These are phyloP conservation scores for Glaucidium brasilianum DNA, from an alignment of 2,113 vertebrate species.

Conservation along the genomic window DNA sequence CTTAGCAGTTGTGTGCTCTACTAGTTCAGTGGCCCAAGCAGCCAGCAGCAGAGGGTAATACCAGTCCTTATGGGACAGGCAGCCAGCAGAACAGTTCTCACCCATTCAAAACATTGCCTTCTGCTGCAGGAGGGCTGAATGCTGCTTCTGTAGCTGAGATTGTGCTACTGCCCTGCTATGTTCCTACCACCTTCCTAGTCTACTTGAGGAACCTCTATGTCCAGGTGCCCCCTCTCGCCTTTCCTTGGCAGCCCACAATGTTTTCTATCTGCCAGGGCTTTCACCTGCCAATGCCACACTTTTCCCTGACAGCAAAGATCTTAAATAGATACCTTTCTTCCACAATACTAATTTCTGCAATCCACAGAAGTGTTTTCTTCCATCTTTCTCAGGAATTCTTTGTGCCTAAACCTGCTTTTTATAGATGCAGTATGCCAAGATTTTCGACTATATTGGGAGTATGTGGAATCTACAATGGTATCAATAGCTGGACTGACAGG, in stretches of 20 bases:
- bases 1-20: not conserved
- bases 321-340: not conserved
- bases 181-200: not conserved
- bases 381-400: not conserved
- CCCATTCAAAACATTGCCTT: not conserved
- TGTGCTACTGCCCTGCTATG: not conserved
- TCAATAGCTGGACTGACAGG: not conserved
- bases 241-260: not conserved
- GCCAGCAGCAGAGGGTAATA: not conserved
- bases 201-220: not conserved
- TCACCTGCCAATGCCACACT: accelerated
- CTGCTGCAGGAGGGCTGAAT: not conserved
- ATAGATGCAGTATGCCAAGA: not conserved
- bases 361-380: not conserved
- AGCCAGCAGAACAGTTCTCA: not conserved
- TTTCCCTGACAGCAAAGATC: not conserved
- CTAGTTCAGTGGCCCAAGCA: not conserved
- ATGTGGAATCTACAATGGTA: not conserved
- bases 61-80: not conserved
- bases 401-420: not conserved
- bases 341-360: not conserved
- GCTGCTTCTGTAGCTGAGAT: not conserved
- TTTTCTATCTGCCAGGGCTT: not conserved
- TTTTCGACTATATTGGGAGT: not conserved
- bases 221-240: not conserved